Evolutionary conservation across 1,140 invertebrate species (phyloP), one percentile per base, ranked within the genome.

Genomic region (Laupala kohalensis): DNA sequence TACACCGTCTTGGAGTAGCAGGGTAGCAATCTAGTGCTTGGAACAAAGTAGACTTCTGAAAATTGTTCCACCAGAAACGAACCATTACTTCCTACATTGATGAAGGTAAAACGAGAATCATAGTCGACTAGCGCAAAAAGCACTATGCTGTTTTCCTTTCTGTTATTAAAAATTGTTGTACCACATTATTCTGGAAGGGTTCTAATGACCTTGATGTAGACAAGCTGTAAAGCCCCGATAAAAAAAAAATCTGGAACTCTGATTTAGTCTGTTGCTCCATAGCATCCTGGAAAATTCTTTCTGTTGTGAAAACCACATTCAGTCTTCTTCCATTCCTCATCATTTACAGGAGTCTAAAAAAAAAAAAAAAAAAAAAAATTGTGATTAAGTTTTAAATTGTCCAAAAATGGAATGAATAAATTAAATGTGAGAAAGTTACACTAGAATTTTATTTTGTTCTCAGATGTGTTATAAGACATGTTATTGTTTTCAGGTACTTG

Each of bases 101-200:
- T 72, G 68, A 72, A 77, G 13, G 77, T 73, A 70, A 82, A 82
- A 25, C 76, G 74, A 70, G 82, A 83, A 70, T 80, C 73, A 23
- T 76, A 74, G 74, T 83, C 79, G 37, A 77, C 78, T 63, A 80
- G 63, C 70, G 77, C 77, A 67, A 81, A 70, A 2, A 81, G 65
- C 62, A 80, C 75, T 65, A 81, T 77, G 62, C 77, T 79, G 72
- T 75, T 77, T 65, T 74, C 76, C 6, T 71, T 67, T 73, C 81
- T 80, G 70, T 82, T 81, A 73, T 81, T 80, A 67, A 74, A 80
- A 74, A 76, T 78, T 53, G 72, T 68, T 64, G 77, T 77, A 12
- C 79, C 77, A 67, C 74, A 72, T 25, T 72, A 73, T 27, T 27
- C 9, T 15, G n/a, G n/a, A n/a, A n/a, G 78, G n/a, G n/a, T n/a